Evolutionary conservation across 1,140 invertebrate genomes (phyloP), one percentile per base, ranked within the genome.

Genomic region (Euura lappo): DNA sequence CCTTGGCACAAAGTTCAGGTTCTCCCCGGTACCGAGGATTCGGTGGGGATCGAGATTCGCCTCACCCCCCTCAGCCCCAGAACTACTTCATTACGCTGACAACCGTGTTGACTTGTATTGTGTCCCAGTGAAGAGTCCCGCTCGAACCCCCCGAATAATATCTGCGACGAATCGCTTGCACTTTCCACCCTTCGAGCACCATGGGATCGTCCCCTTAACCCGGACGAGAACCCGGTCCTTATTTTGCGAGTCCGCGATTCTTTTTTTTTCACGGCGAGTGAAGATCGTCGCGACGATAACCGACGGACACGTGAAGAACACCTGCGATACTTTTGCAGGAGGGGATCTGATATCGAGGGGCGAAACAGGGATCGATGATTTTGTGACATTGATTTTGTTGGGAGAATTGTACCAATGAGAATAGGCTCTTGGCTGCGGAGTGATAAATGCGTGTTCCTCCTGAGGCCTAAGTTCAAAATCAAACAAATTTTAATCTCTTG

Each of bases 101-200:
- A 88, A 81, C 85, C 87, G 87, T 87, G 85, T 88, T 88, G 87
- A 88, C 87, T 88, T 87, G 86, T 88, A 88, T 88, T 88, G 85
- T 88, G 76, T 70, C 47, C 68, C 65, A 69, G 71, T 81, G 74
- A 81, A 78, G 77, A 77, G 79, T 78, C 28, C 44, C 44, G n/a
- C n/a, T n/a, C 70, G 10, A 45, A 45, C 60, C 68, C 10, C 44
- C 43, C 51, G 83, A 87, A 88, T 88, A 87, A 88, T 87, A 88
- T 87, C 87, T 86, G 85, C 86, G 86, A 86, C 87, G 86, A 87
- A 87, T 88, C 84, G 83, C 83, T 85, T 82, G 82, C 82, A 78
- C 77, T 78, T 79, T 65, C 7, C 28, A 28, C 28, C 11, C 45
- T 47, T 42, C 42, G 28, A 10, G 65, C 51, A 46, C 43, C 60